A percentile compares a stretch with the other conserved stretches of the same genome.
Conservation (phyloP, 2,797 vertebrate genomes). For the Pogoniulus pusillus region DNA sequence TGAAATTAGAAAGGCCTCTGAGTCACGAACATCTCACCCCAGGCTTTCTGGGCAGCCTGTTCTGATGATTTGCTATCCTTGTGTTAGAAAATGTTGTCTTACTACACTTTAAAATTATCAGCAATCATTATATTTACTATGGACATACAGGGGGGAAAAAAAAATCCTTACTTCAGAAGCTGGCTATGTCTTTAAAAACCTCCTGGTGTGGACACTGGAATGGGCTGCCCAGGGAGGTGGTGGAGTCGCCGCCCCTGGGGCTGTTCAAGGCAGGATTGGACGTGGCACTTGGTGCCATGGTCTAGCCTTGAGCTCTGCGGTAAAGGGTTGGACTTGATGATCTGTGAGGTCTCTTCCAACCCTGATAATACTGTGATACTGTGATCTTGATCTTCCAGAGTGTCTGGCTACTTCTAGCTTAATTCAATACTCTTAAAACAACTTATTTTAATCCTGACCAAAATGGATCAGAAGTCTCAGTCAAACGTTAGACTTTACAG, state of each 20-base stretch:
- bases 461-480: background rate
- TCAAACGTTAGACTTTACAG: background rate
- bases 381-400: background rate
- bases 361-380: too few species aligned
- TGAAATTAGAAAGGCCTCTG: background rate
- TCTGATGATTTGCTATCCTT: background rate
- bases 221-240: too few species aligned
- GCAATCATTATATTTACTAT: background rate
- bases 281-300: too few species aligned
- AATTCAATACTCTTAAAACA: background rate
- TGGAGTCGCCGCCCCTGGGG: too few species aligned
- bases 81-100: background rate
- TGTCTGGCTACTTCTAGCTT: background rate
- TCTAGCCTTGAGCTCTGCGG: too few species aligned
- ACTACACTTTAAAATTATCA: background rate
- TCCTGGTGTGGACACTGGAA: too few species aligned
- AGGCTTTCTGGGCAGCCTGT: background rate
- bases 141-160: too few species aligned
- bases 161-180: background rate
- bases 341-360: too few species aligned
- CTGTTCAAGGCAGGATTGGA: too few species aligned
- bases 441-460: background rate
- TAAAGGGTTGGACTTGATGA: too few species aligned
- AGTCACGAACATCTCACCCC: background rate
- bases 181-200: background rate